Conservation (phyloP, 2,113 vertebrate species). For the Neogobius melanostomus region DNA sequence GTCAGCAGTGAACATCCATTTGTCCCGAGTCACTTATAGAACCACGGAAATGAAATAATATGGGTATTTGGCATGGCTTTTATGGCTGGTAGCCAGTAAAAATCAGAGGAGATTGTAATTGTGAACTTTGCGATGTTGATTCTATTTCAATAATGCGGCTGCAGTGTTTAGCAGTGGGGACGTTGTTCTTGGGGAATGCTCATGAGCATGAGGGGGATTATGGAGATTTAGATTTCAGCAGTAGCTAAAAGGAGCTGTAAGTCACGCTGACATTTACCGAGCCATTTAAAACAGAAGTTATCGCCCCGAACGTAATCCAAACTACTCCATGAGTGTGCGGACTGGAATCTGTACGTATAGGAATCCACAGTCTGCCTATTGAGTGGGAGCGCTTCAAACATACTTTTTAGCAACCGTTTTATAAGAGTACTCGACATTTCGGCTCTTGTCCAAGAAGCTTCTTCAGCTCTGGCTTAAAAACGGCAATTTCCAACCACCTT, state of each 20-base stretch:
- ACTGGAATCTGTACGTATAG: too few relatives aligned
- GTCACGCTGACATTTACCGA: constrained; percentile 9
- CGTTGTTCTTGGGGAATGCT: background rate
- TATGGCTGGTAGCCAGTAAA: background rate
- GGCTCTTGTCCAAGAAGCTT: too few relatives aligned
- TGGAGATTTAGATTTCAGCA: background rate
- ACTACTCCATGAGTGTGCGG: background rate
- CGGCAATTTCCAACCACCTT: too few relatives aligned
- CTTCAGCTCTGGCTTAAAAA: too few relatives aligned
- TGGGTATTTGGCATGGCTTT: background rate
- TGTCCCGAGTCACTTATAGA: background rate
- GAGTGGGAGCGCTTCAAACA: too few relatives aligned
- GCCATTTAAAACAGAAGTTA: background rate
- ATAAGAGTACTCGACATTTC: too few relatives aligned
- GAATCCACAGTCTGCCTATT: too few relatives aligned
- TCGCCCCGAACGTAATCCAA: background rate
- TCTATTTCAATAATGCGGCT: too few relatives aligned
- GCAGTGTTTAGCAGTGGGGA: background rate
- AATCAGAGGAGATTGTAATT: background rate
- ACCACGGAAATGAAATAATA: background rate
- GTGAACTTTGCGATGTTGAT: background rate
- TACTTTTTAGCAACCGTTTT: too few relatives aligned
- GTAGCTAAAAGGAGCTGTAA: constrained; percentile 7
- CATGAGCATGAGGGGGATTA: constrained; percentile 1
- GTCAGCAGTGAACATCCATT: constrained; percentile 6